phyloP scores from a whole-genome alignment of 2,797 vertebrate species.

The Danionella dracula region DNA sequence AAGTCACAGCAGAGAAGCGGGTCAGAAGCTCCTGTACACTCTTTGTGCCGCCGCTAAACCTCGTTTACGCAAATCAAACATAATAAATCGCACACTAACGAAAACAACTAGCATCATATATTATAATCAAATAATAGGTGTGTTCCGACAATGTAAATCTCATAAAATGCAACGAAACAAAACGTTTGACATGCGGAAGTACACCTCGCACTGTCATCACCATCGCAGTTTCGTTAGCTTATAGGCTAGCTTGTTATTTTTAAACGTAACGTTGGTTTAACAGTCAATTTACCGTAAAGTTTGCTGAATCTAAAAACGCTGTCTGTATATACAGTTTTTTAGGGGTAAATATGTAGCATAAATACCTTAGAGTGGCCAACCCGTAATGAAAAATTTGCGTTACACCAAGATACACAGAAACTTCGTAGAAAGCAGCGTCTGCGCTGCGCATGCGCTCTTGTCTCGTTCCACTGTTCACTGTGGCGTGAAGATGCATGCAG shows the following conservation, averaged over 20 bases:
- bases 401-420: slow-evolving; percentile 42
- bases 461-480: slow-evolving; percentile 6
- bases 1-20: neutral
- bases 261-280: neutral
- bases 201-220: neutral
- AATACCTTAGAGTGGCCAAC: slow-evolving; percentile 23
- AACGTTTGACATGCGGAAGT: neutral
- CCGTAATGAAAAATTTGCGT: neutral
- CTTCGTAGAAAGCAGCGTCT: slow-evolving; percentile 40
- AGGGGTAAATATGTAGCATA: neutral
- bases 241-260: slow-evolving; percentile 13
- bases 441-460: slow-evolving; percentile 41
- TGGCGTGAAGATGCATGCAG: slow-evolving; percentile 14
- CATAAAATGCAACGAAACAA: neutral
- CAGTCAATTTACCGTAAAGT: neutral
- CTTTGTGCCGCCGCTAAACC: slow-evolving; percentile 11
- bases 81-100: neutral
- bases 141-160: neutral
- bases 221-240: slow-evolving; percentile 16
- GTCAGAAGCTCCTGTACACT: neutral
- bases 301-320: neutral
- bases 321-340: neutral
- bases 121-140: neutral
- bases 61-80: slow-evolving; percentile 5
- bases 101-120: neutral